Base-by-base conservation (phyloP, 2,888 invertebrate species). In the Coecobrya sp. region DNA sequence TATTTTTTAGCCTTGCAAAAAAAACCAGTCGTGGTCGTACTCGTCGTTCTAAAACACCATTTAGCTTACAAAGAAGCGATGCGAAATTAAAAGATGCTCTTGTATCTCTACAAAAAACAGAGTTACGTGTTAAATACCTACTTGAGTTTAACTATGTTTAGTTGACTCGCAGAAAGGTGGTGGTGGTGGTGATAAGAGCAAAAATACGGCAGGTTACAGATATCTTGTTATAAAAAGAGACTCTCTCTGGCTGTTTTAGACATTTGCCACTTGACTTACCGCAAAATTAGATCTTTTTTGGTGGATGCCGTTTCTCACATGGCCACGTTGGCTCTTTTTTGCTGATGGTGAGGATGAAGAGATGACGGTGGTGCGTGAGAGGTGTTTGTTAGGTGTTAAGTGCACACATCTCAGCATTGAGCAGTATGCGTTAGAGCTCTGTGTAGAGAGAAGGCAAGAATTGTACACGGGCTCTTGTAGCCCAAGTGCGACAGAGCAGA, bases 291-390 rank as follows among this genome's bases (percentile, higher is more conserved):
- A 59, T 59, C 59, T 59, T 59, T 2, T 36, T 36, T 36, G 3
- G 36, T 36, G 3, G 36, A 36, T 36, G 36, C 42, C 49, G 22
- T 10, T 49, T 13, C 52, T 52, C 79, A 52, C 52, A 79, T 52
- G 79, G 79, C 79, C 79, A 79, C 79, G 79, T 79, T 79, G 79
- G 76, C 76, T 52, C 19, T 73, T 73, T 65, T 65, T 36, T 42
- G n/a, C 13, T 36, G 65, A 65, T 65, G 65, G 25, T 27, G 65
- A 65, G 1, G 27, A 13, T 65, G 65, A 62, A 1, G 52, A 42
- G 62, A 65, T 16, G 22, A 65, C 27, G 65, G 25, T 22, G 52
- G 52, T 52, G 52, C 16, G 16, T 52, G 1, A 7, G n/a, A 62
- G 62, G 62, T 62, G 62, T 65, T 65, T 65, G 65, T 65, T 65